A percentile compares a stretch with the other conserved stretches of the same genome.
These are phyloP conservation scores for Lasioglossum figueresi DNA, from an alignment of 2,888 invertebrate genomes.

Conservation along the genomic window DNA sequence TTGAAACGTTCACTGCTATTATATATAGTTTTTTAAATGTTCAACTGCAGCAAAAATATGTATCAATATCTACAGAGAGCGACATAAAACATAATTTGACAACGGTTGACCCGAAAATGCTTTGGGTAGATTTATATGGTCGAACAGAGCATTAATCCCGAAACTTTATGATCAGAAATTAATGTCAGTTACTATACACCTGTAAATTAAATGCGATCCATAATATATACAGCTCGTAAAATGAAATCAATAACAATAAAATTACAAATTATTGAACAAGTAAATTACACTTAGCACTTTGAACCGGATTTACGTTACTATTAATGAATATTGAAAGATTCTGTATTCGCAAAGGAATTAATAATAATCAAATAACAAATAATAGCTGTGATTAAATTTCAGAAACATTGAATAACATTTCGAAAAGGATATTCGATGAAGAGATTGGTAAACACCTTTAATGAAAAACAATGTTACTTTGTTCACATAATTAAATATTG, in stretches of 20 bases:
- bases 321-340: not conserved
- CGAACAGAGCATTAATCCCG: constrained; percentile 17
- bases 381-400: not conserved
- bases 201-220: constrained; percentile 20
- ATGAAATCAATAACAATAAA: constrained; percentile 14
- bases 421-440: not conserved
- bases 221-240: constrained; percentile 2
- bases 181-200: constrained; percentile 26
- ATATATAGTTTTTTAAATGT: not conserved
- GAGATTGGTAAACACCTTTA: not conserved
- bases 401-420: not conserved
- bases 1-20: not conserved
- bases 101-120: constrained; percentile 32
- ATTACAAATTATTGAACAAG: constrained; percentile 4
- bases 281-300: not conserved
- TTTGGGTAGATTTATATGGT: constrained; percentile 24
- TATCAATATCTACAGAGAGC: not conserved
- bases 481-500: not conserved
- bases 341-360: not conserved
- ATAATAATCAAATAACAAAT: not conserved
- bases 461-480: not conserved
- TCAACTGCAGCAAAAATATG: not conserved
- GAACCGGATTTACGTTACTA: not conserved
- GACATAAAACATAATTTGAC: constrained; percentile 33
- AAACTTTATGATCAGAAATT: constrained; percentile 37